Evolutionary conservation across 1,140 invertebrate species (phyloP).

Genomic region (Pogonomyrmex barbatus): DNA sequence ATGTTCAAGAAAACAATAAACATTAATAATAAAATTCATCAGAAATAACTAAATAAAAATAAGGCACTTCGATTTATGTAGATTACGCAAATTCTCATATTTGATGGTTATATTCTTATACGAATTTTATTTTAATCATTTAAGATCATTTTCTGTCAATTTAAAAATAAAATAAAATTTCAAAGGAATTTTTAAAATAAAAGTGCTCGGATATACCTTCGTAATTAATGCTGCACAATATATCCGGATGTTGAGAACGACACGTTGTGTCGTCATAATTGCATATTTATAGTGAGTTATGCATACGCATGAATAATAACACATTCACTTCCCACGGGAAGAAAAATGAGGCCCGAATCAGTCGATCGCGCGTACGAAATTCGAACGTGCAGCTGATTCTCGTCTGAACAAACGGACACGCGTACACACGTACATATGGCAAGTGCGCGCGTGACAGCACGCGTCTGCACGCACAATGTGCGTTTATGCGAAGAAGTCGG

Average conservation of each 20-base stretch:
- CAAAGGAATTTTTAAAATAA: neutral
- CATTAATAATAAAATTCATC: neutral
- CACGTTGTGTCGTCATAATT: neutral
- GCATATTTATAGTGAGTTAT: conserved; percentile 38
- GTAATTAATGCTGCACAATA: neutral
- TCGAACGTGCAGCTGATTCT: conserved; percentile 52
- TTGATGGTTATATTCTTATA: neutral
- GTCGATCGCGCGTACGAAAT: conserved; percentile 31
- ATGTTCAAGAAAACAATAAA: neutral
- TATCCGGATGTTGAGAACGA: neutral
- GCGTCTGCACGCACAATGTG: conserved; percentile 31
- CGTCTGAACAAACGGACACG: neutral
- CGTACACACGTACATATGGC: neutral
- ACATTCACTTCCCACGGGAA: conserved; percentile 18
- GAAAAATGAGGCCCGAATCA: conserved; percentile 12
- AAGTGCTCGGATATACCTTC: neutral
- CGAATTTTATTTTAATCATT: neutral
- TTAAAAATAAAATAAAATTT: neutral
- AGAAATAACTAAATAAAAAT: conserved; percentile 18
- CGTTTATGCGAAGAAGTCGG: conserved; percentile 71
- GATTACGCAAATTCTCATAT: neutral
- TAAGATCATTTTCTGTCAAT: neutral
- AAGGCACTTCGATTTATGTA: neutral
- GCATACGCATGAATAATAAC: conserved; percentile 6
- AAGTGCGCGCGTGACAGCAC: conserved; percentile 7